Evolutionary conservation across 2,797 vertebrate species (phyloP).

Genomic region (Sorex maritimensis): DNA sequence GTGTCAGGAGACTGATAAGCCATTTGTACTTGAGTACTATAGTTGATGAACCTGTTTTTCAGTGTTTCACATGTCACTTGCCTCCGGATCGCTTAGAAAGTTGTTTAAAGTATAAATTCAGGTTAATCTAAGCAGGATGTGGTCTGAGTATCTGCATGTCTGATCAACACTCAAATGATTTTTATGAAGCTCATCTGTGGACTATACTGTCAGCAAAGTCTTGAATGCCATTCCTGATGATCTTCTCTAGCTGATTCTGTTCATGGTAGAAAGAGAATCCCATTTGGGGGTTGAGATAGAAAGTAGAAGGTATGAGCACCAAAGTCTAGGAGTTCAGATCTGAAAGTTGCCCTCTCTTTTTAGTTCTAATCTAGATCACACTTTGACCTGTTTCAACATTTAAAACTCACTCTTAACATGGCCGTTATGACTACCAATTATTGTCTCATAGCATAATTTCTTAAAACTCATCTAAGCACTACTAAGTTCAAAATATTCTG

Average conservation of each 20-base stretch:
- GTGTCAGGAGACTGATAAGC: constrained; percentile 19
- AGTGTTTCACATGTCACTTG: background rate
- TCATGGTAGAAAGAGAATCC: background rate
- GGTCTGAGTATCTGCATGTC: background rate
- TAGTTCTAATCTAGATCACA: background rate
- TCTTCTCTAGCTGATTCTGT: background rate
- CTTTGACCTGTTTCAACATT: background rate
- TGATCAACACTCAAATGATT: background rate
- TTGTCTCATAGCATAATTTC: background rate
- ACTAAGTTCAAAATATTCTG: background rate
- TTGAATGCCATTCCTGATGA: constrained; percentile 1
- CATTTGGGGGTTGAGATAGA: background rate
- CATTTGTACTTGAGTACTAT: constrained; percentile 38
- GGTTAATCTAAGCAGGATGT: background rate
- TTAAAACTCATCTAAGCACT: background rate
- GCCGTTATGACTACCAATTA: background rate
- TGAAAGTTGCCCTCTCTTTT: background rate
- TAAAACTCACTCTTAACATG: background rate
- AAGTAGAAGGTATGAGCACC: background rate
- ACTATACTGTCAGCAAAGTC: background rate
- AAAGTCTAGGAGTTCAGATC: background rate
- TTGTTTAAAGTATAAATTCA: constrained; percentile 19
- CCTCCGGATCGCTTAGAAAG: background rate
- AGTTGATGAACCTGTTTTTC: background rate
- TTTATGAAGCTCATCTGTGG: background rate